These are phyloP conservation scores for Smittia sp. DNA, from an alignment of 2,888 invertebrate genomes.

Conservation along the genomic window DNA sequence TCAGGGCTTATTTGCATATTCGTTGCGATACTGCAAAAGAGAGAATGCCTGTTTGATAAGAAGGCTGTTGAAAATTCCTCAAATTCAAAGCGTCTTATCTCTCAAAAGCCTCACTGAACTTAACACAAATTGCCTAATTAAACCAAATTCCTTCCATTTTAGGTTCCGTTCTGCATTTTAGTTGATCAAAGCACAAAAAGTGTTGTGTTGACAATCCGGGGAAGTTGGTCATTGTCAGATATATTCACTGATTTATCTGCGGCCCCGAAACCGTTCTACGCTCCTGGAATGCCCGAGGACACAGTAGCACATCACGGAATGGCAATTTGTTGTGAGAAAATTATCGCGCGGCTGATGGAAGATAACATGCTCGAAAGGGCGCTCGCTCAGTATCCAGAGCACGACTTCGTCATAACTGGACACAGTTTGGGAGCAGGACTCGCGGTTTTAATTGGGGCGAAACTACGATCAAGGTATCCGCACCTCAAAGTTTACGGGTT, in stretches of 20 bases:
- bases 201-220: conserved; percentile 80
- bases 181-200: conserved; percentile 76
- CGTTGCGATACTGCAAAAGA: too few relatives aligned
- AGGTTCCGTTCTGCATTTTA: conserved; percentile 85
- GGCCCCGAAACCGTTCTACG: conserved; percentile 69
- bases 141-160: conserved; percentile 45
- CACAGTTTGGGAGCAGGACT: conserved; percentile 70
- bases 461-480: conserved; percentile 75
- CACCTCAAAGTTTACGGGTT: conserved; percentile 81
- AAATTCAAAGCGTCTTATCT: too few relatives aligned
- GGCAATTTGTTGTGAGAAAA: conserved; percentile 74
- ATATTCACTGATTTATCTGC: conserved; percentile 81
- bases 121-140: too few relatives aligned
- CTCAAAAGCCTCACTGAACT: too few relatives aligned
- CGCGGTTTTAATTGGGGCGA: conserved; percentile 74
- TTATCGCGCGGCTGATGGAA: conserved; percentile 65
- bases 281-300: conserved; percentile 61
- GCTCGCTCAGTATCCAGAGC: conserved; percentile 68
- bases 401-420: conserved; percentile 74
- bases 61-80: too few relatives aligned
- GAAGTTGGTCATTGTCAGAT: conserved; percentile 81
- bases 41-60: too few relatives aligned
- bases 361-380: conserved; percentile 68
- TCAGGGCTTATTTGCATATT: too few relatives aligned
- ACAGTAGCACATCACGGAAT: conserved; percentile 85